These are phyloP conservation scores for Cantharis rufa DNA, from an alignment of 2,888 invertebrate species.

Conservation along the genomic window DNA sequence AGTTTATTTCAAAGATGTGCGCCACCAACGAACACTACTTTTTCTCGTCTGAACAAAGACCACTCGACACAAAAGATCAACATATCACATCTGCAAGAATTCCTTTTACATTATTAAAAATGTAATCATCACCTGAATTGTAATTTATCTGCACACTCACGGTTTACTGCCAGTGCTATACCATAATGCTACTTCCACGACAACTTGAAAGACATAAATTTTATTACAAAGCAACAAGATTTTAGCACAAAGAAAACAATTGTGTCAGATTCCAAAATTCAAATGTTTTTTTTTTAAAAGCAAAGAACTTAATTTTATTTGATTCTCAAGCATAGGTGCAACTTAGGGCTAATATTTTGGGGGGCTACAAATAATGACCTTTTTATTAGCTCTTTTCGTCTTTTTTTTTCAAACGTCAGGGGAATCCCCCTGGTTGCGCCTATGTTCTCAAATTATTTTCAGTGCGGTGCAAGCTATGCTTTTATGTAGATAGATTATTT, in stretches of 20 bases:
- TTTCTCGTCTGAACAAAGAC: background rate
- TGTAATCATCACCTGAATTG: background rate
- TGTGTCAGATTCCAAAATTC: background rate
- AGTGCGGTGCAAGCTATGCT: too few species aligned
- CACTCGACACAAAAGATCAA: background rate
- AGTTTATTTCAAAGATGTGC: background rate
- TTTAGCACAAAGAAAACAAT: background rate
- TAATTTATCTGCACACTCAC: background rate
- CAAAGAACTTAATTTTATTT: too few species aligned
- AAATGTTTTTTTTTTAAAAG: background rate
- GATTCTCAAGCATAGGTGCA: too few species aligned
- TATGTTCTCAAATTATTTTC: too few species aligned
- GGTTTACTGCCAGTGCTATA: background rate
- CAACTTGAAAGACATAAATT: background rate
- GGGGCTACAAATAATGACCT: too few species aligned
- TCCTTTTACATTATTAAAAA: background rate
- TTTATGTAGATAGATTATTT: background rate
- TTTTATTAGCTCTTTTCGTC: too few species aligned
- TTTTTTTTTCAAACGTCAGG: too few species aligned
- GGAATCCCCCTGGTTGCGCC: too few species aligned
- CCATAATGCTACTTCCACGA: background rate
- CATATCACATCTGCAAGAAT: background rate
- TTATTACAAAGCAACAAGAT: background rate
- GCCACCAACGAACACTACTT: background rate
- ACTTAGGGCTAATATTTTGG: too few species aligned